Conservation (phyloP, 2,113 vertebrate genomes). For the Epinephelus cyanopodus region DNA sequence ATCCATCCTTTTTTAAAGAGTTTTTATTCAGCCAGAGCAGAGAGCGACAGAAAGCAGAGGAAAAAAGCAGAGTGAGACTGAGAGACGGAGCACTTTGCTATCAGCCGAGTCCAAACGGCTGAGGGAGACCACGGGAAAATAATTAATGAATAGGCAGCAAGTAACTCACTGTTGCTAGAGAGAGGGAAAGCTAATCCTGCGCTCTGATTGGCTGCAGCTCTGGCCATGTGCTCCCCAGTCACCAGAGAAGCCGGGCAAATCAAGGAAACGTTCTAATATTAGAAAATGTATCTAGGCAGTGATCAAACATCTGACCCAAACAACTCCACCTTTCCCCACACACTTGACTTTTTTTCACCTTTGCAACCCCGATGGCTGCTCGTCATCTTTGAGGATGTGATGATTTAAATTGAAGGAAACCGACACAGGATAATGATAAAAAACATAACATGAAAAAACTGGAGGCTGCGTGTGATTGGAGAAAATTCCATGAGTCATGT, state of each 20-base stretch:
- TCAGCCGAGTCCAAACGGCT: constrained; percentile 72
- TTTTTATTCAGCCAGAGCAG: constrained; percentile 66
- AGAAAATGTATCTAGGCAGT: constrained; percentile 88
- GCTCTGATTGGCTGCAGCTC: constrained; percentile 78
- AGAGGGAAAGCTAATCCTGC: constrained; percentile 80
- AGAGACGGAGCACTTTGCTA: constrained; percentile 73
- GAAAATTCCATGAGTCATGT: constrained; percentile 52
- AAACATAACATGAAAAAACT: constrained; percentile 51
- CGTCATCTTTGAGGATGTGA: background rate
- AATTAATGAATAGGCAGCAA: constrained; percentile 84
- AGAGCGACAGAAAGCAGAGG: constrained; percentile 41
- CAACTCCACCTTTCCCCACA: constrained; percentile 54
- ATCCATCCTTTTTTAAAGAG: constrained; percentile 61
- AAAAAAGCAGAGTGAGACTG: constrained; percentile 34
- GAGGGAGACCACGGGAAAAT: constrained; percentile 80
- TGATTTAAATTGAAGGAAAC: background rate
- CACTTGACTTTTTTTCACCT: constrained; percentile 25
- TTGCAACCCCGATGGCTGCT: background rate
- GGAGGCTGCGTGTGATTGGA: constrained; percentile 52
- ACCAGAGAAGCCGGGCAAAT: constrained; percentile 85
- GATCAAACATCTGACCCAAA: constrained; percentile 78
- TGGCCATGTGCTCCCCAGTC: constrained; percentile 84
- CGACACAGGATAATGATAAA: constrained; percentile 25
- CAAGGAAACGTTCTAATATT: constrained; percentile 88
- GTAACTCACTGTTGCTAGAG: constrained; percentile 87